These are phyloP conservation scores for Rhorus exstirpatorius DNA, from an alignment of 2,888 invertebrate genomes.

Conservation along the genomic window DNA sequence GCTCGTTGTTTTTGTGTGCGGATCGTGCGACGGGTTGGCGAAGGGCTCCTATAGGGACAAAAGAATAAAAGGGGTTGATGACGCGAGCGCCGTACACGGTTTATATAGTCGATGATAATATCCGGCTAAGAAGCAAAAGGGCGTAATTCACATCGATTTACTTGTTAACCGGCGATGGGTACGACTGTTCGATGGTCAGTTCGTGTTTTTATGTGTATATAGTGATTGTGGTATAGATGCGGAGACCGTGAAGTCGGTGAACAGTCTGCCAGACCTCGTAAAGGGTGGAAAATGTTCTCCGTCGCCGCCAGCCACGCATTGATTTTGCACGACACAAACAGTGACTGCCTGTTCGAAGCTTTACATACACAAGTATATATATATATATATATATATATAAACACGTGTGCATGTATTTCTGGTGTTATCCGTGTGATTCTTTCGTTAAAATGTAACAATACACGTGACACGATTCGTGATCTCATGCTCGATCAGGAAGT, in stretches of 20 bases:
- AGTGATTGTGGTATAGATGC: constrained; percentile 17
- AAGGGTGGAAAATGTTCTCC: constrained; percentile 76
- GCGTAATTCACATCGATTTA: constrained; percentile 5
- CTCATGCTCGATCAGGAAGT: neutral
- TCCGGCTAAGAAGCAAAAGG: neutral
- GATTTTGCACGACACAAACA: constrained; percentile 85
- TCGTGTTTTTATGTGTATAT: constrained; percentile 7
- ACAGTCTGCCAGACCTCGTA: constrained; percentile 56
- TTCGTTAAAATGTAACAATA: constrained; percentile 25
- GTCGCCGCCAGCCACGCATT: constrained; percentile 83
- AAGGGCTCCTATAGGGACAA: constrained; percentile 56
- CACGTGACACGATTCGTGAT: neutral
- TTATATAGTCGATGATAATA: constrained; percentile 4
- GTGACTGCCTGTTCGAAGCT: constrained; percentile 81
- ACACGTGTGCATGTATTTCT: neutral
- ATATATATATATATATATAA: neutral
- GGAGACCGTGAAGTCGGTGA: constrained; percentile 68
- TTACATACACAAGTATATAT: neutral
- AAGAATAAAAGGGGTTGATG: constrained; percentile 66
- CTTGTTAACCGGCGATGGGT: constrained; percentile 22
- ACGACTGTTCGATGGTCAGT: neutral
- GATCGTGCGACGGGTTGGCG: constrained; percentile 24
- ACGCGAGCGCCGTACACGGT: constrained; percentile 33
- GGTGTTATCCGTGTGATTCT: constrained; percentile 11
- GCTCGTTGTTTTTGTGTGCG: constrained; percentile 33